A percentile compares a stretch with the other conserved stretches of the same genome.
phyloP scores from a whole-genome alignment of 2,888 invertebrate species.

The Horisme vitalbata region DNA sequence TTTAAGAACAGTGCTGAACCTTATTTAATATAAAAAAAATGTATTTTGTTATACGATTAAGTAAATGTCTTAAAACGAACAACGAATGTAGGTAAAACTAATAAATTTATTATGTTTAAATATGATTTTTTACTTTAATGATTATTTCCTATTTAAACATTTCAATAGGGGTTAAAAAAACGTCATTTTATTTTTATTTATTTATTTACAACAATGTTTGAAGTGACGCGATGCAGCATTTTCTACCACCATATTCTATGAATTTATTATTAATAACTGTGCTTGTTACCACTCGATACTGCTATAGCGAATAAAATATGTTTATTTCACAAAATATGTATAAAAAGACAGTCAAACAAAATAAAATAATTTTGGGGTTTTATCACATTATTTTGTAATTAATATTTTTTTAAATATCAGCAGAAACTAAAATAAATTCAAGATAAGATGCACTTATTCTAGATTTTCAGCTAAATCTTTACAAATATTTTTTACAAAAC shows the following conservation, averaged over 20 bases:
- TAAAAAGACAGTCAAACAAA: background rate
- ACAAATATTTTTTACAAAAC: background rate
- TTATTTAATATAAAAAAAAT: constrained; percentile 8
- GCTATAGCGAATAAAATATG: background rate
- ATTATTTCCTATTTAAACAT: too few relatives aligned
- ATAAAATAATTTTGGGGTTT: background rate
- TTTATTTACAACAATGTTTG: too few relatives aligned
- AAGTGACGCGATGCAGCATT: too few relatives aligned
- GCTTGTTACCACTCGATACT: too few relatives aligned
- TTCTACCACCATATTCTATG: too few relatives aligned
- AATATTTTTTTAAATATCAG: background rate
- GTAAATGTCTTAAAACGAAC: too few relatives aligned
- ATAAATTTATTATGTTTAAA: constrained; percentile 9
- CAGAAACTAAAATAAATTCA: background rate
- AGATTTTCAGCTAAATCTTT: background rate
- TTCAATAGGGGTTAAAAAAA: too few relatives aligned
- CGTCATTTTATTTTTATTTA: too few relatives aligned
- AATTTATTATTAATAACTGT: too few relatives aligned
- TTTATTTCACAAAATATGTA: background rate
- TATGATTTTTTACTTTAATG: background rate
- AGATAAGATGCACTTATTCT: background rate
- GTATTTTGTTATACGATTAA: too few relatives aligned
- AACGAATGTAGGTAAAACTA: background rate
- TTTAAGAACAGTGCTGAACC: constrained; percentile 13
- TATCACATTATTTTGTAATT: background rate